Percentiles rank a stretch among this genome's conserved stretches.
Evolutionary conservation across 2,113 vertebrate genomes (phyloP).

Genomic region (Sinosuthora webbiana): DNA sequence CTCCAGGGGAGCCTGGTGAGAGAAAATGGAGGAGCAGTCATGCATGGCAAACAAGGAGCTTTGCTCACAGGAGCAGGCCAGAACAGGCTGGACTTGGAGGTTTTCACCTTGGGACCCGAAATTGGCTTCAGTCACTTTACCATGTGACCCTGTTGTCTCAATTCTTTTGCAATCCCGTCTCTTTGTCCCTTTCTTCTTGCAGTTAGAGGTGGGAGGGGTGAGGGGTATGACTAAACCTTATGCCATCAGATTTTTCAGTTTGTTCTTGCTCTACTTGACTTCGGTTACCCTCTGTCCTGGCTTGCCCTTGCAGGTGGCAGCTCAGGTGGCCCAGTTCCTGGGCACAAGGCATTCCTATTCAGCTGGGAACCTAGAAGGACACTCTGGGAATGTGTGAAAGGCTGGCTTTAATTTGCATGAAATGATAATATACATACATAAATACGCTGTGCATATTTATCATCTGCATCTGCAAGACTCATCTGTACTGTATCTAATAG

Average conservation of each 20-base stretch:
- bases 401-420: not conserved
- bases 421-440: not conserved
- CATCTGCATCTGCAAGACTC: not conserved
- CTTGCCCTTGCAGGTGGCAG: not conserved
- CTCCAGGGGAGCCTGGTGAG: too few relatives aligned
- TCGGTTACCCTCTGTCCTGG: not conserved
- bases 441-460: not conserved
- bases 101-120: not conserved
- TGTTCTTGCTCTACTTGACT: not conserved
- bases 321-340: not conserved
- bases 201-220: not conserved
- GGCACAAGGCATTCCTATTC: not conserved
- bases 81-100: fast-evolving
- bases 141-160: fast-evolving
- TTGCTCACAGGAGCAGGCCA: not conserved
- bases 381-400: not conserved
- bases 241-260: not conserved
- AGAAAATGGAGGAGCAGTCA: fast-evolving
- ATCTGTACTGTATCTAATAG: not conserved
- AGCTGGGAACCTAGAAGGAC: not conserved
- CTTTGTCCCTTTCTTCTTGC: not conserved
- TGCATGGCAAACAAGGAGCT: fast-evolving
- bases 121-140: not conserved
- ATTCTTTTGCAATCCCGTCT: fast-evolving
- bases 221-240: not conserved